Evolutionary conservation across 1,140 invertebrate genomes (phyloP).

Genomic region (Eupristina koningsbergeri): DNA sequence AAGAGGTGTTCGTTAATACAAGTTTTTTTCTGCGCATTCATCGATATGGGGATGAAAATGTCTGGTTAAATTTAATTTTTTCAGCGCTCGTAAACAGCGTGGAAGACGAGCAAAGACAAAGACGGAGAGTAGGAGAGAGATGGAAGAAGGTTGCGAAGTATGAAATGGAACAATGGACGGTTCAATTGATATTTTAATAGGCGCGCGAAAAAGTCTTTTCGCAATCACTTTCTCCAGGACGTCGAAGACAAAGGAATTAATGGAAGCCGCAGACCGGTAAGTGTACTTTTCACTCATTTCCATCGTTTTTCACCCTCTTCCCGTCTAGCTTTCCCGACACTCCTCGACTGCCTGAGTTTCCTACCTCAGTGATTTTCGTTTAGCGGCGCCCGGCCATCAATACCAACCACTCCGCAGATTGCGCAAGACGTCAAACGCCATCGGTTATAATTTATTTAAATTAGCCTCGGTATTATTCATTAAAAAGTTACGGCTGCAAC

Average conservation of each 20-base stretch:
- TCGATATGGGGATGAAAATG: neutral
- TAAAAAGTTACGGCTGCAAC: conserved; percentile 63
- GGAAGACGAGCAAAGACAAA: neutral
- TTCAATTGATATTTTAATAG: conserved; percentile 73
- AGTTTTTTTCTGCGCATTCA: neutral
- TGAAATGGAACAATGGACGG: conserved; percentile 40
- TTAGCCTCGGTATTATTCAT: conserved; percentile 67
- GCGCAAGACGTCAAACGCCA: conserved; percentile 61
- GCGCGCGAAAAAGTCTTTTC: conserved; percentile 60
- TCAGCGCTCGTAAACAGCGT: too few relatives aligned
- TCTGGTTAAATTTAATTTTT: conserved; percentile 51
- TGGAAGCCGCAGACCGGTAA: conserved; percentile 66
- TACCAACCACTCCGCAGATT: conserved; percentile 35
- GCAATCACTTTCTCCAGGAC: conserved; percentile 54
- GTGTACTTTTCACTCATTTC: conserved; percentile 46
- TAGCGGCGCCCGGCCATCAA: conserved; percentile 33
- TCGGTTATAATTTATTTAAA: conserved; percentile 69
- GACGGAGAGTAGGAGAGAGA: neutral
- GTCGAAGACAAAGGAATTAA: conserved; percentile 71
- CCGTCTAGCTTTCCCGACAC: conserved; percentile 52
- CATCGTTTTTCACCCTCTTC: conserved; percentile 44
- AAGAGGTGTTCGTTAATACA: neutral
- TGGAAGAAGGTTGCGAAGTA: neutral
- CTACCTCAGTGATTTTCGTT: conserved; percentile 30
- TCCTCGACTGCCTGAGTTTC: conserved; percentile 19